Base-by-base conservation (phyloP, 2,113 vertebrate species). In the Picathartes gymnocephalus region DNA sequence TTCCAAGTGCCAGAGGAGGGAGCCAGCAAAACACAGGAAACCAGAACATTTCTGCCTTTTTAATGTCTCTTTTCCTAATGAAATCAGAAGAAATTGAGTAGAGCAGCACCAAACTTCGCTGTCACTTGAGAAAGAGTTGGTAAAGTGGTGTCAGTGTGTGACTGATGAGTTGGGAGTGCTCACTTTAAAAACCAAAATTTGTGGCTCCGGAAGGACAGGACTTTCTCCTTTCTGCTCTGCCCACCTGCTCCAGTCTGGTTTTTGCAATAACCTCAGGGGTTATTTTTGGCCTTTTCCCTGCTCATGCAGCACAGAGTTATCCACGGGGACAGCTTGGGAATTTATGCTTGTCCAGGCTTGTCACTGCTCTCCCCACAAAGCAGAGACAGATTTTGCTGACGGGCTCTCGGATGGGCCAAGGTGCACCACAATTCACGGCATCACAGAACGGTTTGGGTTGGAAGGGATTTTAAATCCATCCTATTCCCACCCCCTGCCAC, bases 21-120 rank as follows among this genome's bases (percentile, higher is more conserved):
- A 97, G 95, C 91, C 92, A 97, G 86, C 92, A 95, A 97, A 97
- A 73, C 96, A 95, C 42, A 92, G 88, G 83, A 96, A 90, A 94
- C 74, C 47, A 10, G 82, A 91, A 53, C 37, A 27, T 84, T 96
- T 94, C 80, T 3, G 12, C 72, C 57, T 82, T 81, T 95, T 68
- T 64, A 73, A 64, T 66, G 44, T 61, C 53, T 78, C 51, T 85
- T 58, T 93, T 91, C 37, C 64, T 95, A 78, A 95, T 90, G 72
- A 93, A 92, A 81, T 84, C 39, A 56, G 82, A 78, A 57, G 57
- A 74, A 86, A 86, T 79, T 44, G 79, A 87, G 82, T 7, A 0
- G 39, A 89, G 79, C 4, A 7, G 40, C 73, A 57, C 48, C 8
- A 44, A 68, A 86, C 89, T 78, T 91, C 5, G 6, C 78, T 73